Evolutionary conservation across 2,113 vertebrate species (phyloP).

Genomic region (Neofelis nebulosa): DNA sequence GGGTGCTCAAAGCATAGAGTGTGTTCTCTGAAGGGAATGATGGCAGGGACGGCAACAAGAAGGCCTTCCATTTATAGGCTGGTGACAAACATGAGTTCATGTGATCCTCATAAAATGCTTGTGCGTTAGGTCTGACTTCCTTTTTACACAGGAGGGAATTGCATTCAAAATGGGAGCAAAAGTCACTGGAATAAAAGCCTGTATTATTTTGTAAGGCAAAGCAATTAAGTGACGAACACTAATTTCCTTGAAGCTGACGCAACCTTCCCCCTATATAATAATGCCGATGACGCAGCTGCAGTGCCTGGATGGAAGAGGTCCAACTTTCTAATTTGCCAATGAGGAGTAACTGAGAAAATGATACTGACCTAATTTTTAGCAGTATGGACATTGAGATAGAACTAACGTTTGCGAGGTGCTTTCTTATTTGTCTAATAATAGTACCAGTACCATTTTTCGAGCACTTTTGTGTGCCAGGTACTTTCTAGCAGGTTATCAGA

Average conservation of each 20-base stretch:
- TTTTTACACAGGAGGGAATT: neutral
- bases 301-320: neutral
- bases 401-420: neutral
- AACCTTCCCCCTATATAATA: neutral
- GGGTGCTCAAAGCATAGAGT: neutral
- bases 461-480: neutral
- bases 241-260: conserved; percentile 57
- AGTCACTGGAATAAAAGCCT: conserved; percentile 40
- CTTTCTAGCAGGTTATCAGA: neutral
- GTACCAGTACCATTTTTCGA: neutral
- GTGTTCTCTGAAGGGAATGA: neutral
- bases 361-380: neutral
- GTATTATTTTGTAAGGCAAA: conserved; percentile 46
- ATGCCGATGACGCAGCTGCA: neutral
- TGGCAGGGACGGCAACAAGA: neutral
- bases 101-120: neutral
- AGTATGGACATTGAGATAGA: neutral
- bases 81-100: neutral
- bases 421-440: neutral
- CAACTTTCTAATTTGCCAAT: neutral
- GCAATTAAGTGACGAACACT: conserved; percentile 28
- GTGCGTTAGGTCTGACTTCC: neutral
- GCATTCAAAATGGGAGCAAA: neutral
- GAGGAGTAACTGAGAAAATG: conserved; percentile 28
- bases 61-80: neutral